Percentiles rank a stretch among this genome's conserved stretches.
Evolutionary conservation across 1,140 invertebrate species (phyloP).

Genomic region (Geopemphigus sp.): DNA sequence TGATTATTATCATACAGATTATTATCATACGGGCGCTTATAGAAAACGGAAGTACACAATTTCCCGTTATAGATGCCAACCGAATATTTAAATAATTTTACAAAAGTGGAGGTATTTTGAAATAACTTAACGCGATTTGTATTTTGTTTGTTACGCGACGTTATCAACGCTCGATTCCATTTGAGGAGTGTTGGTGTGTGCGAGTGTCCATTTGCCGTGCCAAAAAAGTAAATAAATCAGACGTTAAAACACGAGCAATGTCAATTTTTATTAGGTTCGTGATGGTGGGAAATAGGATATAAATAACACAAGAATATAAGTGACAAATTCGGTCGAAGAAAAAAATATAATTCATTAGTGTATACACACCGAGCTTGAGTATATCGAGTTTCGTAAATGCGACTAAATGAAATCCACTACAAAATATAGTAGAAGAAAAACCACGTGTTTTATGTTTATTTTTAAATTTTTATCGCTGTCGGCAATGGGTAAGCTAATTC

Average conservation of each 20-base stretch:
- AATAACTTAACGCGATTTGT: background rate
- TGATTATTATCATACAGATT: background rate
- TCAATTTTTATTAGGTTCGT: background rate
- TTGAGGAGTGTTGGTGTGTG: background rate
- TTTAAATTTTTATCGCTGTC: background rate
- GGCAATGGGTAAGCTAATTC: background rate
- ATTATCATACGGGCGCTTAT: background rate
- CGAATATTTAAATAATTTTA: slow-evolving; percentile 34
- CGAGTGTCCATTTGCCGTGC: background rate
- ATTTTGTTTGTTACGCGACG: background rate
- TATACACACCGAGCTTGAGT: background rate
- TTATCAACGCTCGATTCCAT: background rate
- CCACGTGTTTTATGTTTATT: background rate
- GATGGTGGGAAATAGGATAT: background rate
- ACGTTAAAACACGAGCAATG: background rate
- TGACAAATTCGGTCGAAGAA: background rate
- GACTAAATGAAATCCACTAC: too few relatives aligned
- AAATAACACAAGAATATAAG: background rate
- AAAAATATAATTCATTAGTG: background rate
- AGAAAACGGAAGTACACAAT: slow-evolving; percentile 46
- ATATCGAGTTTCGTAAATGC: too few relatives aligned
- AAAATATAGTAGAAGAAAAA: background rate
- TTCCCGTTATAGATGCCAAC: slow-evolving; percentile 39
- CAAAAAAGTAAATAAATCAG: background rate
- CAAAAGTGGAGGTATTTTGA: background rate